Evolutionary conservation across 1,140 invertebrate genomes (phyloP).

Genomic region (Leptinotarsa defecta): DNA sequence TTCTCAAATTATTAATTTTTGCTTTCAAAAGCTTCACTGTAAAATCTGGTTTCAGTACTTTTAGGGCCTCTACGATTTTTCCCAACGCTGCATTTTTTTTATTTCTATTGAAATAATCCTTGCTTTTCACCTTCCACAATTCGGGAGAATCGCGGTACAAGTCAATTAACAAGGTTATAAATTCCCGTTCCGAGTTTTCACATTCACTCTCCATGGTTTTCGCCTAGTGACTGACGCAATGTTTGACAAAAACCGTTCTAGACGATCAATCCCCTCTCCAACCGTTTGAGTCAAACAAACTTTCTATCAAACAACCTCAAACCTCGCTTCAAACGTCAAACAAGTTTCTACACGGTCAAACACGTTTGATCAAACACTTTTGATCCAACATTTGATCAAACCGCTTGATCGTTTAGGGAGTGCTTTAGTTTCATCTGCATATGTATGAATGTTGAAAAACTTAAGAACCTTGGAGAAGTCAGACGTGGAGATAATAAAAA

Average conservation of each 20-base stretch:
- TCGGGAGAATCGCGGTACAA: conserved; percentile 27
- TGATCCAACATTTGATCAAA: conserved; percentile 5
- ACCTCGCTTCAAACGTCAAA: no score
- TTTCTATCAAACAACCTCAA: no score
- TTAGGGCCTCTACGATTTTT: conserved; percentile 21
- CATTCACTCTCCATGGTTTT: no score
- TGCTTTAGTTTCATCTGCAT: background rate
- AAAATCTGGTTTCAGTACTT: conserved; percentile 16
- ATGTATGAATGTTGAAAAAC: no score
- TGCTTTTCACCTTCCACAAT: conserved; percentile 27
- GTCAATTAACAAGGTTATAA: conserved; percentile 17
- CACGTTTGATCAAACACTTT: no score
- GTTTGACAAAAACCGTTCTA: no score
- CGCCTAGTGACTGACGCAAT: no score
- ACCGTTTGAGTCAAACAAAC: no score
- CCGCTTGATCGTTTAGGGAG: conserved; percentile 5
- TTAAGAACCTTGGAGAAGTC: no score
- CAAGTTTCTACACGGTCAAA: no score
- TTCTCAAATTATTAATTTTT: conserved; percentile 26
- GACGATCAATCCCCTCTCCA: no score
- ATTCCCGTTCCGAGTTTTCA: conserved; percentile 24
- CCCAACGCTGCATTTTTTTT: conserved; percentile 17
- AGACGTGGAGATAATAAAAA: no score
- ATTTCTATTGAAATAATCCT: conserved; percentile 28
- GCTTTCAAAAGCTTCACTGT: conserved; percentile 17